Evolutionary conservation across 2,888 invertebrate genomes (phyloP).

Genomic region (Euclidia mi): DNA sequence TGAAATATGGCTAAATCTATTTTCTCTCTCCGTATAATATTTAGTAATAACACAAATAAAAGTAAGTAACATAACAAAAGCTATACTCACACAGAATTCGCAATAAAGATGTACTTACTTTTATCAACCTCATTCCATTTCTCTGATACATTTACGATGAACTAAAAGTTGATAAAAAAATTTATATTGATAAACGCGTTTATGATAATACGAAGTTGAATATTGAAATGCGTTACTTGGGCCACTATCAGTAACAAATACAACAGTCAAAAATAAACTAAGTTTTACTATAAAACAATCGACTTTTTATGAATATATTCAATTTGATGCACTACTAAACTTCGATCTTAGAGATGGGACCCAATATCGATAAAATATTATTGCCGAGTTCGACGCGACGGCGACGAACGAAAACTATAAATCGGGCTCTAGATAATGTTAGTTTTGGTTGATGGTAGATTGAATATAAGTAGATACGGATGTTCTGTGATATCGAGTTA

Average conservation of each 20-base stretch:
- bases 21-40: no score
- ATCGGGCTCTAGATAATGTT: conserved; percentile 35
- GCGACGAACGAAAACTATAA: conserved; percentile 36
- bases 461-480: conserved; percentile 18
- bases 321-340: conserved; percentile 74
- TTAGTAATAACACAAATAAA: no score
- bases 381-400: conserved; percentile 41
- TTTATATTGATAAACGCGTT: conserved; percentile 26
- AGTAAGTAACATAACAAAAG: no score
- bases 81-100: no score
- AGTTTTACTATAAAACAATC: conserved; percentile 58
- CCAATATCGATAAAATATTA: conserved; percentile 57
- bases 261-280: conserved; percentile 63
- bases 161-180: conserved; percentile 27
- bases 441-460: conserved; percentile 26
- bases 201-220: conserved; percentile 33
- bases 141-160: conserved; percentile 25
- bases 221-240: conserved; percentile 46
- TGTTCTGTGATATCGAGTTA: conserved; percentile 12
- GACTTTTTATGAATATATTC: conserved; percentile 72
- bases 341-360: conserved; percentile 59
- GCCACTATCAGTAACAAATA: conserved; percentile 57
- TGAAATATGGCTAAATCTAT: no score
- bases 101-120: not conserved
- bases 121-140: conserved; percentile 8